Base-by-base conservation (phyloP, 2,888 invertebrate species). In the Drepanosiphum platanoidis region DNA sequence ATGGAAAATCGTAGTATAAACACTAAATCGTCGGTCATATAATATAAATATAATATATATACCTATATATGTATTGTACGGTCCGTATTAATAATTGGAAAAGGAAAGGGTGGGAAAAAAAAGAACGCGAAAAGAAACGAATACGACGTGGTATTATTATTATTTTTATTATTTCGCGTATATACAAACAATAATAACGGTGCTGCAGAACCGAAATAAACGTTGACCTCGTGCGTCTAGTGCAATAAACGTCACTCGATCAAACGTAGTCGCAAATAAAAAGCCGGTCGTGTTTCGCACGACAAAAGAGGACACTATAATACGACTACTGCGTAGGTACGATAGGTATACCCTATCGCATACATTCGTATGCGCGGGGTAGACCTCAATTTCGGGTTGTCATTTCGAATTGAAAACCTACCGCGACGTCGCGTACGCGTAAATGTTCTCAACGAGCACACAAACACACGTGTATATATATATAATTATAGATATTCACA, bases 171-270 rank as follows among this genome's bases (percentile, higher is more conserved):
- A 52, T 13, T 8, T 46, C 18, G 15, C 18, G 13, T 46, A 9
- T 46, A 15, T 22, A 5, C 22, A 18, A 52, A 1, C 18, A 22
- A 52, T 46, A 52, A 22, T 52, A 22, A 71, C 7, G 7, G 13
- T n/a, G 27, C 27, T 39, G 15, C 3, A 7, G 27, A 7, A 3
- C 3, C n/a, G 8, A 39, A 39, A 39, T 13, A 39, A 71, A 39
- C 15, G 15, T 39, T 27, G n/a, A 36, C 11, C 36, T 39, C 11
- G n/a, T 18, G 32, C 18, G 8, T 18, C 0, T 15, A 68, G 32
- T 70, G 34, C 36, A 39, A 39, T 39, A 39, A 71, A 71, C 15
- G 39, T 71, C 39, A 71, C 39, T 71, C 39, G 27, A 71, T n/a
- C 70, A 39, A 22, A 5, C 18, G 4, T 22, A n/a, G 15, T 7